Evolutionary conservation across 2,113 vertebrate species (phyloP), one percentile per base, ranked within the genome.

Genomic region (Nothoprocta pentlandii): DNA sequence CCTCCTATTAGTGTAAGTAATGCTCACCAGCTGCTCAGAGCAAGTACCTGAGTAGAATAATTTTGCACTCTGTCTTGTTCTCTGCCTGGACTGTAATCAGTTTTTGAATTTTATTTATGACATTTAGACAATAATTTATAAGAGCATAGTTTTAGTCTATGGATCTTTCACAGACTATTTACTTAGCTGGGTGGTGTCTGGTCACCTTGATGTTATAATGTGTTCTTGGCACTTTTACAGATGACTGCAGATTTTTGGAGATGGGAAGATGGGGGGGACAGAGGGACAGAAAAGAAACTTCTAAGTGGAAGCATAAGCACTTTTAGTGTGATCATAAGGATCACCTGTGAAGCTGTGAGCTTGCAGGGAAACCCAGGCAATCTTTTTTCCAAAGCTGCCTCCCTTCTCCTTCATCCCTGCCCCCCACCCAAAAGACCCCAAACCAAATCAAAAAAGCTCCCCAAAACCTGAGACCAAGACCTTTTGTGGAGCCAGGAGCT

Each of bases 21-120:
- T 39, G 23, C 62, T 66, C 74, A 51, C 70, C 56, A 83, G 9
- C 56, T 54, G 25, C 36, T 68, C 61, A 53, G 42, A 90, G 56
- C 30, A 70, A 78, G 51, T 74, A 74, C 68, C 74, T 15, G 16
- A 3, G 0, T 36, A 53, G 32, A 53, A 68, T 41, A 54, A 71
- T 9, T 41, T 73, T 90, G 67, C 44, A 70, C 78, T 92, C 92
- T 91, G 70, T 63, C 67, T 89, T 8, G 0, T 69, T 90, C 36
- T 85, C 49, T 13, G 14, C 23, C 63, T 81, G 74, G 49, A 58
- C 53, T 84, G 25, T n/a, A 66, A 83, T 76, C 28, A 85, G 54
- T 73, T 73, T 53, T 53, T 76, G 85, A 87, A 83, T 95, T 81
- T 76, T 86, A 54, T 92, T 89, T 77, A 87, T 62, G 80, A 76